These are phyloP conservation scores for Pristionchus mayeri DNA, from an alignment of 2,888 invertebrate species.

Conservation along the genomic window DNA sequence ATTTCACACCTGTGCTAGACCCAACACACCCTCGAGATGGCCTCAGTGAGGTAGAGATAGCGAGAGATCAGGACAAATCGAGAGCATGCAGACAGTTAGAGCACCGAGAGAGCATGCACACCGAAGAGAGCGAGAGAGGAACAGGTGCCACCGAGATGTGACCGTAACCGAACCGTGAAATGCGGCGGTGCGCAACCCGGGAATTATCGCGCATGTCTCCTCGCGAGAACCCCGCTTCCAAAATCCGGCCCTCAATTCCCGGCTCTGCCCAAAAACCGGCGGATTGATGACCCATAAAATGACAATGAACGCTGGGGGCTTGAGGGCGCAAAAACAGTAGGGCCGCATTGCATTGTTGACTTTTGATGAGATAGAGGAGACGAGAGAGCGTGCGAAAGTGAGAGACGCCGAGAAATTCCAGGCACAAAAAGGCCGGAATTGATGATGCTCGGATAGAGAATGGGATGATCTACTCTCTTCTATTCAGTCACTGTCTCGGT, in stretches of 20 bases:
- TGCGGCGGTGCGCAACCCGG: not conserved
- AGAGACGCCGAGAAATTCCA: slow-evolving; percentile 38
- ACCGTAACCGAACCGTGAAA: slow-evolving; percentile 35
- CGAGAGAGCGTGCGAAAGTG: slow-evolving; percentile 43
- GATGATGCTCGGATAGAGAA: not conserved
- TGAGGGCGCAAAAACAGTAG: slow-evolving; percentile 39
- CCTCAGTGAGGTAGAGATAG: not conserved
- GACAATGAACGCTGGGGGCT: slow-evolving; percentile 5
- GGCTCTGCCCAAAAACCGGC: slow-evolving; percentile 16
- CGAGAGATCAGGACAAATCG: not conserved
- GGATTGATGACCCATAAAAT: slow-evolving; percentile 31
- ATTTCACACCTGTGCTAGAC: not conserved
- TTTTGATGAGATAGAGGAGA: not conserved
- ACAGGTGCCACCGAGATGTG: not conserved
- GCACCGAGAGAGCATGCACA: not conserved
- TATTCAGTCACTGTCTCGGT: not conserved
- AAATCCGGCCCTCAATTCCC: not conserved
- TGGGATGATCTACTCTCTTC: not conserved
- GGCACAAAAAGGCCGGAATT: not conserved
- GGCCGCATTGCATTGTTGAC: slow-evolving; percentile 33
- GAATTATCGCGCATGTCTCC: not conserved
- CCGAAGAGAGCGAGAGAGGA: not conserved
- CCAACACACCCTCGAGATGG: not conserved
- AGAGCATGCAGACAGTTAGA: slow-evolving; percentile 11
- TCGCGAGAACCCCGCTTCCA: not conserved